These are phyloP conservation scores for Hippopotamyrus pictus DNA, from an alignment of 2,797 vertebrate species.

Conservation along the genomic window DNA sequence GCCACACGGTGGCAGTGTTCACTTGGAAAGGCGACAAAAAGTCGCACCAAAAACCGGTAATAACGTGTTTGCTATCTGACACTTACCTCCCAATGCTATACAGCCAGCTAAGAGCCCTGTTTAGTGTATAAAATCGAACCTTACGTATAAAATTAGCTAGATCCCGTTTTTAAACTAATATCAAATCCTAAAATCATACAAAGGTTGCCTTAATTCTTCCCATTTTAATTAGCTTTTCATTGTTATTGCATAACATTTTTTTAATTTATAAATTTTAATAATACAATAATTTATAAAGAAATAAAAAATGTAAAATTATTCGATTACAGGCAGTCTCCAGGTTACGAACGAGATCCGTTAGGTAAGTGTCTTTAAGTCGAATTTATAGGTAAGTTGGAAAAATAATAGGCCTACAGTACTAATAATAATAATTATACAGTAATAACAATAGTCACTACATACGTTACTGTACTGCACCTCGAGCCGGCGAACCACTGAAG, in stretches of 20 bases:
- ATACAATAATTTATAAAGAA: not conserved
- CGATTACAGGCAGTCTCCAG: not conserved
- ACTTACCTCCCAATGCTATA: not conserved
- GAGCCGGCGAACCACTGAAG: not conserved
- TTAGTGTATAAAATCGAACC: not conserved
- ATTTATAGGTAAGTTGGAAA: not conserved
- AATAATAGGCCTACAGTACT: not conserved
- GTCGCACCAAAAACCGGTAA: not conserved
- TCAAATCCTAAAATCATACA: not conserved
- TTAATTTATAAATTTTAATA: not conserved
- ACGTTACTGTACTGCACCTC: not conserved
- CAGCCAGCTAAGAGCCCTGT: not conserved
- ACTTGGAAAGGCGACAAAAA: not conserved
- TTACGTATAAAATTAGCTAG: not conserved
- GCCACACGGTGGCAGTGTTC: constrained; percentile 15
- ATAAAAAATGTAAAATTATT: not conserved
- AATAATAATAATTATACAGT: not conserved
- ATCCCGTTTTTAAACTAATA: not conserved
- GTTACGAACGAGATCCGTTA: not conserved
- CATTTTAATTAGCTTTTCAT: not conserved
- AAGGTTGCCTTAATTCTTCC: not conserved
- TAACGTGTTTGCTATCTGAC: not conserved
- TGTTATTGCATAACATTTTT: not conserved
- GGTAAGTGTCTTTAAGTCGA: not conserved
- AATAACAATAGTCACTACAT: not conserved